Percentiles rank a stretch among this genome's conserved stretches.
These are phyloP conservation scores for Marmota monax DNA, from an alignment of 2,113 vertebrate species.

Conservation along the genomic window DNA sequence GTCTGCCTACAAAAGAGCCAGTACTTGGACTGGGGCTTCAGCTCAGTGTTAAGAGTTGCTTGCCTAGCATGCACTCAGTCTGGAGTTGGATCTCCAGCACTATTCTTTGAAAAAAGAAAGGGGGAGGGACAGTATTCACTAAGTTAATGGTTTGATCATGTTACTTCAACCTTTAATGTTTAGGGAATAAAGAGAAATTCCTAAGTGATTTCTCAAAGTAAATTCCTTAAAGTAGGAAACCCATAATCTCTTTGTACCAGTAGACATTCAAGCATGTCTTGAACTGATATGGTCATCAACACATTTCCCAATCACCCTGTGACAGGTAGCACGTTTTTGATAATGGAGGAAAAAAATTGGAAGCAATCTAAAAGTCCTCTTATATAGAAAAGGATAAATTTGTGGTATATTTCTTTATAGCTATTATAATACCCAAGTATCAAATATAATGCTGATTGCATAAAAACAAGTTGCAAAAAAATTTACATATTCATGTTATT, in stretches of 20 bases:
- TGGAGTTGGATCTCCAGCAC: too few relatives aligned
- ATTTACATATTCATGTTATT: too few relatives aligned
- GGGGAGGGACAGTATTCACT: too few relatives aligned
- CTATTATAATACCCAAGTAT: too few relatives aligned
- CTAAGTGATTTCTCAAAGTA: background rate
- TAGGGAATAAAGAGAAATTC: background rate
- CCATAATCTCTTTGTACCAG: background rate
- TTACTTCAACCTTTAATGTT: background rate
- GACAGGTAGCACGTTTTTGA: background rate
- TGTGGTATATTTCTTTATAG: too few relatives aligned
- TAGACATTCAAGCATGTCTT: background rate
- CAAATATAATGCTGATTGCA: too few relatives aligned
- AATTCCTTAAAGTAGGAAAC: constrained; percentile 12
- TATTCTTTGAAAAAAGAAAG: too few relatives aligned
- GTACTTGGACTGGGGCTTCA: background rate
- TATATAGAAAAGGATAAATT: too few relatives aligned
- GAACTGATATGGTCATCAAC: background rate
- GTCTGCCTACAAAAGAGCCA: background rate
- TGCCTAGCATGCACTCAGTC: too few relatives aligned
- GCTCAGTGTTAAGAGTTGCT: too few relatives aligned
- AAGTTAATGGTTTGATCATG: background rate
- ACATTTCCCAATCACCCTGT: background rate
- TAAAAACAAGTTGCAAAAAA: too few relatives aligned
- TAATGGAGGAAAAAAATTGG: background rate
- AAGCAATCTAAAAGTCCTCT: too few relatives aligned